Percentiles rank a stretch among this genome's conserved stretches.
phyloP scores from a whole-genome alignment of 2,888 invertebrate genomes.

The Eumacrocentrus americanus region DNA sequence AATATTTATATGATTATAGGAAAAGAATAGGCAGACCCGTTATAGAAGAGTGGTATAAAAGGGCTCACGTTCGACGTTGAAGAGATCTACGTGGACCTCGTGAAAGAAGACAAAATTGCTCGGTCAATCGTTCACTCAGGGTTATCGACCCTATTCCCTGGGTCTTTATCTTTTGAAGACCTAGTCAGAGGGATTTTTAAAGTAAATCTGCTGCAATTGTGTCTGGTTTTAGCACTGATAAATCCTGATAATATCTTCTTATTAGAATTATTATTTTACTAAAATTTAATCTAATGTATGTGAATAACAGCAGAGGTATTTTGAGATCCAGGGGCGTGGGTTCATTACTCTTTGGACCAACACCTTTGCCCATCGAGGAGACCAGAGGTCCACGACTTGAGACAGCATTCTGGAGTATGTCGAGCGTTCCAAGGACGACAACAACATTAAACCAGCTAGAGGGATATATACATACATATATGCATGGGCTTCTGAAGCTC shows the following conservation, averaged over 20 bases:
- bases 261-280: too few relatives aligned
- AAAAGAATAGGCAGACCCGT: background rate
- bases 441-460: constrained; percentile 46
- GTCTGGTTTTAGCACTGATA: too few relatives aligned
- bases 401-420: background rate
- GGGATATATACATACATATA: background rate
- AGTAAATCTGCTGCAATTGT: too few relatives aligned
- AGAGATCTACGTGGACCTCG: constrained; percentile 2
- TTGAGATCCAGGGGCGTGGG: background rate
- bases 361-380: background rate
- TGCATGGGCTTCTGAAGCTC: background rate
- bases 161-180: too few relatives aligned
- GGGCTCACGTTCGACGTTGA: background rate
- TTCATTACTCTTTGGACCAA: background rate
- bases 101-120: constrained; percentile 10
- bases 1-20: too few relatives aligned
- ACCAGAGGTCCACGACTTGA: constrained; percentile 18
- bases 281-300: too few relatives aligned
- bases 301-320: background rate
- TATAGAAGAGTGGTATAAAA: background rate
- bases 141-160: background rate
- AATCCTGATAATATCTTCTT: too few relatives aligned
- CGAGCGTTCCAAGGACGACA: constrained; percentile 46
- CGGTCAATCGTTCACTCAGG: background rate
- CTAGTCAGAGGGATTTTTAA: too few relatives aligned